A percentile compares a stretch with the other conserved stretches of the same genome.
Conservation (phyloP, 2,113 vertebrate genomes). For the Sapayoa aenigma region DNA sequence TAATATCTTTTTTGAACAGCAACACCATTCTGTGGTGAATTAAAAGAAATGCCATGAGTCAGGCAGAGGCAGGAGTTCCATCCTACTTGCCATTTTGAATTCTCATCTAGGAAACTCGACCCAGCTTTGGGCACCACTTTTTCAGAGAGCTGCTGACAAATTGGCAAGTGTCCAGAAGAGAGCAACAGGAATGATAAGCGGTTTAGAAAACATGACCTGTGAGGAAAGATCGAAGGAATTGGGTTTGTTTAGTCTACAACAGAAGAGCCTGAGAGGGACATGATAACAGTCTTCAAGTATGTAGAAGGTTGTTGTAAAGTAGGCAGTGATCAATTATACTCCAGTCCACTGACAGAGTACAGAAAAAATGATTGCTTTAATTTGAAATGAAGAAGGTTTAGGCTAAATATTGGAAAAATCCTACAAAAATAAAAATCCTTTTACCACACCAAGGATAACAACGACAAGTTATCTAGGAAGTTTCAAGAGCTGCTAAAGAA, state of each 20-base stretch:
- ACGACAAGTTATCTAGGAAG: neutral
- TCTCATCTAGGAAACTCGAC: neutral
- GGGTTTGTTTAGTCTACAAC: conserved; percentile 68
- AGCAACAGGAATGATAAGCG: conserved; percentile 58
- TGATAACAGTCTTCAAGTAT: conserved; percentile 66
- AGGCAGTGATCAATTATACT: conserved; percentile 55
- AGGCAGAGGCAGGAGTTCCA: neutral
- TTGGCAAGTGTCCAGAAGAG: conserved; percentile 16
- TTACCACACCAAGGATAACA: neutral
- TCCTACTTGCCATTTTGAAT: neutral
- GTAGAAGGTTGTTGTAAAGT: conserved; percentile 56
- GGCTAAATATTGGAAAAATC: neutral
- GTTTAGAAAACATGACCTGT: conserved; percentile 65
- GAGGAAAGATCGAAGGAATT: conserved; percentile 62
- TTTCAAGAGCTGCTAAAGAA: neutral
- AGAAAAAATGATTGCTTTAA: neutral
- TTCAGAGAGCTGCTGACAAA: conserved; percentile 8
- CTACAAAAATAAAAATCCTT: neutral
- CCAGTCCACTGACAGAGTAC: neutral
- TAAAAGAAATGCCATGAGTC: neutral
- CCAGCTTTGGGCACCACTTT: neutral
- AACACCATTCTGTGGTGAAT: neutral
- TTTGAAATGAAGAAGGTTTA: conserved; percentile 5
- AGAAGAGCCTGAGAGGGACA: conserved; percentile 64
- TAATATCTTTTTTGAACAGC: neutral